These are phyloP conservation scores for Platorchestia sp. DNA, from an alignment of 1,140 invertebrate species.

Conservation along the genomic window DNA sequence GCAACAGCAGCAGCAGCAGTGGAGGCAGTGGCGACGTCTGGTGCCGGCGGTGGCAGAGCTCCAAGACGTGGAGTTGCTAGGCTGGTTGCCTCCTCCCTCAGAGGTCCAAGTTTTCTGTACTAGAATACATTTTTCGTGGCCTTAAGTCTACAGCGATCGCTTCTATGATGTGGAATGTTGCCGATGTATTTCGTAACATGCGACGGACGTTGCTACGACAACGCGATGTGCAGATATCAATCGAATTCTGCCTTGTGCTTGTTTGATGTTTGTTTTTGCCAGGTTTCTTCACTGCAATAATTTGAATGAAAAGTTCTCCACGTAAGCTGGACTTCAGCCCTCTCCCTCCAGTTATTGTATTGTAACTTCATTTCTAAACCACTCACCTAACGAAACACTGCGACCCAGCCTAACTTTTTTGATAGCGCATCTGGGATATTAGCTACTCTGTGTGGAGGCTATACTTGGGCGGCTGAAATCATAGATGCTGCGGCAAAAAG, in stretches of 20 bases:
- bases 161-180: background rate
- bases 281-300: background rate
- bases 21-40: no score
- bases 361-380: no score
- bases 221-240: background rate
- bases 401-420: no score
- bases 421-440: no score
- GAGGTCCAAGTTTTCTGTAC: background rate
- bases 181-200: background rate
- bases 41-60: background rate
- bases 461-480: no score
- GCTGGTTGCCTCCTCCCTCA: background rate
- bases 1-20: no score
- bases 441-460: no score
- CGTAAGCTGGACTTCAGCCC: no score
- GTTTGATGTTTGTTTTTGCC: background rate
- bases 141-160: background rate
- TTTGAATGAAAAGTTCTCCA: no score
- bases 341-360: no score
- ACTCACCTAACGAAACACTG: no score
- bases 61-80: background rate
- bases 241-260: background rate
- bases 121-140: background rate
- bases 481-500: no score
- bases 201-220: background rate